Evolutionary conservation across 2,797 vertebrate species (phyloP).

Genomic region (Acridotheres tristis): DNA sequence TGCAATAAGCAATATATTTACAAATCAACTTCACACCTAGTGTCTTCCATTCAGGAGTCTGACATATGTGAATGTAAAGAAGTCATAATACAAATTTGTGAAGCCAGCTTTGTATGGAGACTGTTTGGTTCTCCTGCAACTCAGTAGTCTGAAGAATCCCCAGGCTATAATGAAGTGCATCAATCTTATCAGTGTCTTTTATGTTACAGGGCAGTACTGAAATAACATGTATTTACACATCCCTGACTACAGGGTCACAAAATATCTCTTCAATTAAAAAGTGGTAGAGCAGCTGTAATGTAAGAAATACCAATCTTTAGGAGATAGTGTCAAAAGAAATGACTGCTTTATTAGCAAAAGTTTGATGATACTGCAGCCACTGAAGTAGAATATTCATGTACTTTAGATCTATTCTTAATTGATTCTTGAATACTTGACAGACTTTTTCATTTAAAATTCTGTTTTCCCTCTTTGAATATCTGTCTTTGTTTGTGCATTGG

Average conservation of each 20-base stretch:
- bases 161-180: background rate
- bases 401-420: constrained; percentile 67
- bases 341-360: constrained; percentile 31
- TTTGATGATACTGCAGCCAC: constrained; percentile 19
- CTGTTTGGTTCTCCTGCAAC: background rate
- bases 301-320: constrained; percentile 13
- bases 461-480: constrained; percentile 48
- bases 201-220: background rate
- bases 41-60: background rate
- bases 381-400: constrained; percentile 52
- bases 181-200: background rate
- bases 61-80: background rate
- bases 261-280: constrained; percentile 30
- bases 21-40: background rate
- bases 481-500: constrained; percentile 44
- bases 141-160: background rate
- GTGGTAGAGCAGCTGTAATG: background rate
- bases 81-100: background rate
- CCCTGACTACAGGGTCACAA: background rate
- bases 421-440: constrained; percentile 54
- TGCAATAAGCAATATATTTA: background rate
- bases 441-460: constrained; percentile 68
- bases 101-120: background rate
- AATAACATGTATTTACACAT: background rate
- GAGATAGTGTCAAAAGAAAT: constrained; percentile 22